These are phyloP conservation scores for Aphis craccivora DNA, from an alignment of 1,140 invertebrate genomes.

Conservation along the genomic window DNA sequence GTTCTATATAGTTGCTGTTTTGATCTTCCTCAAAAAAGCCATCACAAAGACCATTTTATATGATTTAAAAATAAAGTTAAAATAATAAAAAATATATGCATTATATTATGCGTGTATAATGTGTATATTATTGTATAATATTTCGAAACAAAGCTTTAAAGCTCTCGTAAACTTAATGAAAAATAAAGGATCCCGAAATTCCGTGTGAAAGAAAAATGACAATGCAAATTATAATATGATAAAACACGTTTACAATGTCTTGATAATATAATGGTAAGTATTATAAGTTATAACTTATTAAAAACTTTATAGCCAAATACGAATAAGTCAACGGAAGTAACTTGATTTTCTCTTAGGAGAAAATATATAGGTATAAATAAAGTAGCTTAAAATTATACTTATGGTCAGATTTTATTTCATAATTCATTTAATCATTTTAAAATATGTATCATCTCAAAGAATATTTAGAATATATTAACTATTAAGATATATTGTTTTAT, in stretches of 20 bases:
- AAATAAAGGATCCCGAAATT: neutral
- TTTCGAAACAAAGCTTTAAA: neutral
- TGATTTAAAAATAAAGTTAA: neutral
- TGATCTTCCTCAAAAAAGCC: neutral
- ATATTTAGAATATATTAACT: too few species aligned
- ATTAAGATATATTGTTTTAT: too few species aligned
- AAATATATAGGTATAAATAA: neutral
- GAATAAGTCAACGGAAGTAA: neutral
- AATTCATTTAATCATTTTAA: too few species aligned
- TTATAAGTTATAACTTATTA: neutral
- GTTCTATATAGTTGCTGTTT: neutral
- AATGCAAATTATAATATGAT: neutral
- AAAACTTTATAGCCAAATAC: neutral
- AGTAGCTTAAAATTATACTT: neutral
- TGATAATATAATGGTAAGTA: too few species aligned
- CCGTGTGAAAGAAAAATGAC: neutral
- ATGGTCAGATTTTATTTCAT: neutral
- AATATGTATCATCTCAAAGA: too few species aligned
- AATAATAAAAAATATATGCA: neutral
- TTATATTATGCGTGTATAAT: neutral
- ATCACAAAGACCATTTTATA: neutral
- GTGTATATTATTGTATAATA: neutral
- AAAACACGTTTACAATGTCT: neutral
- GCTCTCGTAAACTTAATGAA: neutral
- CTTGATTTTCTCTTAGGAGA: neutral